Evolutionary conservation across 2,888 invertebrate genomes (phyloP).

Genomic region (Polymixis flavicincta): DNA sequence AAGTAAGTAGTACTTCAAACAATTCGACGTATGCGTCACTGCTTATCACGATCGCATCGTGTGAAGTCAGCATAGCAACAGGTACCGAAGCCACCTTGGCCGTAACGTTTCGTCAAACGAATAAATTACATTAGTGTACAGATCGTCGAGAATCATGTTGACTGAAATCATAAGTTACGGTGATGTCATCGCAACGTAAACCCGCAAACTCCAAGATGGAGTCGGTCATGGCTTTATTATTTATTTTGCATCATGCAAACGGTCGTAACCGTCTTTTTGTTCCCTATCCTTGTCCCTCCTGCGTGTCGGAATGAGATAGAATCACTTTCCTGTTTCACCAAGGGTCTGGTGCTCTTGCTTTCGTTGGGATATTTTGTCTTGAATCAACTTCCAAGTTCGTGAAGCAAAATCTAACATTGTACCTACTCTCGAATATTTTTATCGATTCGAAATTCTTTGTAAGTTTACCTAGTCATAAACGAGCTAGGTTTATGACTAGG

Average conservation of each 20-base stretch:
- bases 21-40: slow-evolving; percentile 41
- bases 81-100: slow-evolving; percentile 61
- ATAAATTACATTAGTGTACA: slow-evolving; percentile 74
- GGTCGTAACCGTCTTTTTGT: slow-evolving; percentile 86
- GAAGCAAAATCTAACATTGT: slow-evolving; percentile 36
- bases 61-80: slow-evolving; percentile 76
- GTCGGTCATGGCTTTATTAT: slow-evolving; percentile 84
- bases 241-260: slow-evolving; percentile 86
- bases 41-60: slow-evolving; percentile 64
- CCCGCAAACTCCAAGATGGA: slow-evolving; percentile 80
- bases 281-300: slow-evolving; percentile 79
- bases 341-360: slow-evolving; percentile 79
- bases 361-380: slow-evolving; percentile 70
- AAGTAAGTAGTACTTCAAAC: slow-evolving; percentile 34
- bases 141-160: slow-evolving; percentile 77
- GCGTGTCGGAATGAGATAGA: slow-evolving; percentile 74
- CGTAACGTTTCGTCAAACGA: slow-evolving; percentile 74
- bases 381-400: slow-evolving; percentile 22
- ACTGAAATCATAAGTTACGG: slow-evolving; percentile 87
- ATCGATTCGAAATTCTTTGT: too few species aligned
- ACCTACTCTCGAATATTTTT: slow-evolving; percentile 29
- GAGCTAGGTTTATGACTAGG: slow-evolving; percentile 29
- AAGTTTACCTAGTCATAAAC: too few species aligned
- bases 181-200: slow-evolving; percentile 86
- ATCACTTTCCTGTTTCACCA: slow-evolving; percentile 79